Evolutionary conservation across 2,113 vertebrate genomes (phyloP).

Genomic region (Manacus vitellinus): DNA sequence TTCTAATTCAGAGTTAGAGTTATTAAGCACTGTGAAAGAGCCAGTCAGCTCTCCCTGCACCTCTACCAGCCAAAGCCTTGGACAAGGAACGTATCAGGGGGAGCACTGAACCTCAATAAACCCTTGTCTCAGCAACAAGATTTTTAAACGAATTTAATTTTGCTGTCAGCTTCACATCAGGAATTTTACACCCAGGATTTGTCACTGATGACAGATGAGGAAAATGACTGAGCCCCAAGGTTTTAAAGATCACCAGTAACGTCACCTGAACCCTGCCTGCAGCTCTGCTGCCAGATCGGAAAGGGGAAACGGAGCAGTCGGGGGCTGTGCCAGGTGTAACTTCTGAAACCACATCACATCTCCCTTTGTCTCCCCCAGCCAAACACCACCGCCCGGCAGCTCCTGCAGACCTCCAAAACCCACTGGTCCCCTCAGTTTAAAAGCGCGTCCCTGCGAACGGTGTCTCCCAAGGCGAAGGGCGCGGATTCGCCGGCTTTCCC

Average conservation of each 20-base stretch:
- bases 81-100: accelerated
- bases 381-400: slow-evolving; percentile 80
- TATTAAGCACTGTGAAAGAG: not conserved
- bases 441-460: slow-evolving; percentile 35
- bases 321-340: not conserved
- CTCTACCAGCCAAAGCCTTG: not conserved
- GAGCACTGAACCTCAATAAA: not conserved
- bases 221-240: not conserved
- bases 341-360: accelerated
- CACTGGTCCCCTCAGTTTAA: slow-evolving; percentile 53
- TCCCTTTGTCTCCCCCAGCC: slow-evolving; percentile 74
- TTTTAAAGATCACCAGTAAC: not conserved
- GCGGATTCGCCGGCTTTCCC: not conserved
- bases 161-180: not conserved
- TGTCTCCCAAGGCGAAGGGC: slow-evolving; percentile 57
- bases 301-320: accelerated
- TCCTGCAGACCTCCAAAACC: slow-evolving; percentile 80
- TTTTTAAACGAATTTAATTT: not conserved
- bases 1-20: not conserved
- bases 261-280: not conserved
- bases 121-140: not conserved
- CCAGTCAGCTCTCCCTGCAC: not conserved
- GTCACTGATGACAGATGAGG: not conserved
- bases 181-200: not conserved
- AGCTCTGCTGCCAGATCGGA: not conserved